Percentiles rank a stretch among this genome's conserved stretches.
Conservation (phyloP, 2,113 vertebrate species). For the Cavia porcellus region DNA sequence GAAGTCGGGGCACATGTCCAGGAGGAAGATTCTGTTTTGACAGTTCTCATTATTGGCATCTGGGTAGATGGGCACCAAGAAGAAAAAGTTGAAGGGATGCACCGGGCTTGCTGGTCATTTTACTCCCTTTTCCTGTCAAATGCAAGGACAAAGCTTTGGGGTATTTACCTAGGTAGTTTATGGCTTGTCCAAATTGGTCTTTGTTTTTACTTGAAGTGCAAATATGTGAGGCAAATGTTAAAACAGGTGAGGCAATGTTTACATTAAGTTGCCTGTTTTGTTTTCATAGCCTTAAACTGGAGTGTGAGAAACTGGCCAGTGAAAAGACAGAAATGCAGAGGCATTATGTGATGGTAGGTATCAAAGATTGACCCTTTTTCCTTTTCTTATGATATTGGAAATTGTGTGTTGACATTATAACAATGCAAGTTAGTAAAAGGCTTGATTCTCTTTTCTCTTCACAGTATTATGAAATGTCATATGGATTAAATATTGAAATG, state of each 20-base stretch:
- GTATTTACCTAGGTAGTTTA: slow-evolving; percentile 73
- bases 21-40: slow-evolving; percentile 2
- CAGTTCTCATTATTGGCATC: neutral
- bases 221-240: slow-evolving; percentile 84
- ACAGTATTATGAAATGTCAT: slow-evolving; percentile 95
- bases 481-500: slow-evolving; percentile 95
- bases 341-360: slow-evolving; percentile 98
- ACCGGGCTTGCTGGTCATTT: slow-evolving; percentile 23
- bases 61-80: neutral
- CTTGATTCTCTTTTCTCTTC: slow-evolving; percentile 82
- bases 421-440: slow-evolving; percentile 39
- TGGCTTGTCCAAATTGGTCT: slow-evolving; percentile 64
- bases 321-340: slow-evolving; percentile 99
- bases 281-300: slow-evolving; percentile 95
- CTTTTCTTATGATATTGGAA: slow-evolving; percentile 43
- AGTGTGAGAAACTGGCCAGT: slow-evolving; percentile 98
- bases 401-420: neutral
- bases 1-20: neutral
- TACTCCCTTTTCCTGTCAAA: slow-evolving; percentile 60
- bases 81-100: slow-evolving; percentile 34
- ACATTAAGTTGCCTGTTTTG: slow-evolving; percentile 86
- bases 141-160: slow-evolving; percentile 64
- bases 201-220: slow-evolving; percentile 83
- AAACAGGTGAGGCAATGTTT: slow-evolving; percentile 84
- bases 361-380: slow-evolving; percentile 54